phyloP scores from a whole-genome alignment of 2,888 invertebrate genomes.

The Pogonocherus hispidulus region DNA sequence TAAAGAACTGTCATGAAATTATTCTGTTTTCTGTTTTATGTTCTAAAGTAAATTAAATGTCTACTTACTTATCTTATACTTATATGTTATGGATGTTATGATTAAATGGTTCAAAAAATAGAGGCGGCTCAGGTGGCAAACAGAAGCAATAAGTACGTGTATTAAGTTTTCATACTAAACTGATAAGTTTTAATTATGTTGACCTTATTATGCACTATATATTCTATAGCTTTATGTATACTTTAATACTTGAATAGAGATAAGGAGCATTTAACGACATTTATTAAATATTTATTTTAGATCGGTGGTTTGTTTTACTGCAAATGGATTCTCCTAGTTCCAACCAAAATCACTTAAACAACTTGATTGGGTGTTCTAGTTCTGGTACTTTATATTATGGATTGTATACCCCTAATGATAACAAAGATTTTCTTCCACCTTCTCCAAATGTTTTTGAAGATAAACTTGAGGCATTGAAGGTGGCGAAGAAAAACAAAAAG shows the following conservation, averaged over 20 bases:
- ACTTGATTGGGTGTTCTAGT: constrained; percentile 21
- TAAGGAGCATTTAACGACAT: neutral
- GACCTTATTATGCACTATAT: constrained; percentile 14
- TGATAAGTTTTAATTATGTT: constrained; percentile 21
- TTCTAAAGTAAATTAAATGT: no score
- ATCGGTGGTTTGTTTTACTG: constrained; percentile 2
- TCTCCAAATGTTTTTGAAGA: constrained; percentile 75
- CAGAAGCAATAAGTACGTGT: constrained; percentile 27
- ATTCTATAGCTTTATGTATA: constrained; percentile 23
- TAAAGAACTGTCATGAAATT: no score
- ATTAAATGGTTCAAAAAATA: no score
- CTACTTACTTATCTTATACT: no score
- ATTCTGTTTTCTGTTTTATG: no score
- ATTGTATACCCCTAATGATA: constrained; percentile 62
- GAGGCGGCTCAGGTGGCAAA: no score
- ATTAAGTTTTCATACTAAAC: constrained; percentile 12
- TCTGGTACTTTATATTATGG: constrained; percentile 61
- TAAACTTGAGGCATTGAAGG: constrained; percentile 80
- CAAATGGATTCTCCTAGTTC: constrained; percentile 22
- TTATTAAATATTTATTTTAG: neutral
- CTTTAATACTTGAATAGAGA: constrained; percentile 12
- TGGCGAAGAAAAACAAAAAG: constrained; percentile 82
- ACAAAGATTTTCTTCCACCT: constrained; percentile 52
- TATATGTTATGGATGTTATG: no score
- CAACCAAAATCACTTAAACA: neutral